Conservation (phyloP, 2,113 vertebrate genomes). For the Cercocebus atys region DNA sequence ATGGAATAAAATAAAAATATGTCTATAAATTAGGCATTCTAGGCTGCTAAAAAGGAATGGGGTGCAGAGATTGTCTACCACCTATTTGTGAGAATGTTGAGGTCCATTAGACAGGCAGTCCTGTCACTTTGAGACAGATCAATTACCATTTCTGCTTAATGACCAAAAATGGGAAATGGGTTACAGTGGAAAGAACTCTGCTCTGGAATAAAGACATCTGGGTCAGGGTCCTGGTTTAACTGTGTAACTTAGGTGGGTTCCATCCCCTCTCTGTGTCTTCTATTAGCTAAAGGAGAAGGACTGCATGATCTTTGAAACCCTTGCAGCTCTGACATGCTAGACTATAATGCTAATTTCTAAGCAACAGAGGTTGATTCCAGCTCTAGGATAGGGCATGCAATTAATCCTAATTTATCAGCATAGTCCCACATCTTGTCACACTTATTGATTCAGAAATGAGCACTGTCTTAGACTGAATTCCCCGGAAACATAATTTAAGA, state of each 20-base stretch:
- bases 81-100: background rate
- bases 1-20: background rate
- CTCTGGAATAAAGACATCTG: background rate
- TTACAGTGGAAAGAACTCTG: background rate
- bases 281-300: background rate
- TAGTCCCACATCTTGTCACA: background rate
- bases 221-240: background rate
- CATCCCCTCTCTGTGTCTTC: background rate
- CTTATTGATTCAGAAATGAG: background rate
- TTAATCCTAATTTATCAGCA: background rate
- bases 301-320: background rate
- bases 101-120: background rate
- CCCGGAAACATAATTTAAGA: background rate
- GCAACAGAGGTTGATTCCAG: background rate
- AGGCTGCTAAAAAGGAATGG: background rate
- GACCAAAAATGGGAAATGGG: background rate
- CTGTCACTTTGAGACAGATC: background rate
- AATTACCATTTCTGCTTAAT: background rate
- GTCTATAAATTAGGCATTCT: background rate
- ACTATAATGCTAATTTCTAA: conserved; percentile 1
- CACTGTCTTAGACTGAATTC: background rate
- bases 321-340: background rate
- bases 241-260: background rate
- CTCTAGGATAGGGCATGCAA: background rate
- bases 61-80: background rate